Conservation (phyloP, 2,797 vertebrate genomes). For the Amblyopsis hoosieri region DNA sequence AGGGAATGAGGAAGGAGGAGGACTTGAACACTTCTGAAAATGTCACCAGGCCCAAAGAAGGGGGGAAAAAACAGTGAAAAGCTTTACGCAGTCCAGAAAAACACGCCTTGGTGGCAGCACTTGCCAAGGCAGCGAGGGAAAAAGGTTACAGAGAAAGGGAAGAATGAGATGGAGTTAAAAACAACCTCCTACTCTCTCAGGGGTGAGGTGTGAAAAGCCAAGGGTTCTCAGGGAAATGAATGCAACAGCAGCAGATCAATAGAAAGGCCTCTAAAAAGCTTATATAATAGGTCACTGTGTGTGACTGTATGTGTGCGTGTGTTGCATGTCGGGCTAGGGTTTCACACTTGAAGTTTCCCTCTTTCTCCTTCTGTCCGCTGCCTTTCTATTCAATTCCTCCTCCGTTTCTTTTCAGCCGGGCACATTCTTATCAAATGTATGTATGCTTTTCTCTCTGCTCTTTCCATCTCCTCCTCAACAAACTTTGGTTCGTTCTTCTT, state of each 20-base stretch:
- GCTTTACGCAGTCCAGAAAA: slow-evolving; percentile 40
- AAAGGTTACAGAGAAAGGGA: slow-evolving; percentile 58
- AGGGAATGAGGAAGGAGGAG: background rate
- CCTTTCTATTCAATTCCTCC: slow-evolving; percentile 34
- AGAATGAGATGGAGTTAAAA: slow-evolving; percentile 6
- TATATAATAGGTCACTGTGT: slow-evolving; percentile 38
- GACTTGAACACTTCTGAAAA: slow-evolving; percentile 59
- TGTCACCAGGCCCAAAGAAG: slow-evolving; percentile 58
- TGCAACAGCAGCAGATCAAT: slow-evolving; percentile 45
- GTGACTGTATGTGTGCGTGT: background rate
- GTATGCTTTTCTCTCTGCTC: slow-evolving; percentile 42
- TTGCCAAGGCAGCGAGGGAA: slow-evolving; percentile 20
- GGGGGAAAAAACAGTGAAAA: slow-evolving; percentile 37
- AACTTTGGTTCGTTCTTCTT: background rate
- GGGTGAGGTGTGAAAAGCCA: slow-evolving; percentile 53
- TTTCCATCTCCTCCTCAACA: background rate
- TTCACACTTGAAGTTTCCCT: slow-evolving; percentile 13
- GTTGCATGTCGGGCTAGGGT: background rate
- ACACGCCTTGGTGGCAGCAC: slow-evolving; percentile 34
- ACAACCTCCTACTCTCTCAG: too few relatives aligned
- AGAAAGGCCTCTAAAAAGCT: slow-evolving; percentile 35
- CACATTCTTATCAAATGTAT: slow-evolving; percentile 30
- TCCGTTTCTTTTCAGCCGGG: slow-evolving; percentile 21
- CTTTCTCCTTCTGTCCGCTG: slow-evolving; percentile 34
- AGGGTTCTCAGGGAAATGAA: slow-evolving; percentile 34